Base-by-base conservation (phyloP, 1,140 invertebrate genomes). In the Drepana arcuata region DNA sequence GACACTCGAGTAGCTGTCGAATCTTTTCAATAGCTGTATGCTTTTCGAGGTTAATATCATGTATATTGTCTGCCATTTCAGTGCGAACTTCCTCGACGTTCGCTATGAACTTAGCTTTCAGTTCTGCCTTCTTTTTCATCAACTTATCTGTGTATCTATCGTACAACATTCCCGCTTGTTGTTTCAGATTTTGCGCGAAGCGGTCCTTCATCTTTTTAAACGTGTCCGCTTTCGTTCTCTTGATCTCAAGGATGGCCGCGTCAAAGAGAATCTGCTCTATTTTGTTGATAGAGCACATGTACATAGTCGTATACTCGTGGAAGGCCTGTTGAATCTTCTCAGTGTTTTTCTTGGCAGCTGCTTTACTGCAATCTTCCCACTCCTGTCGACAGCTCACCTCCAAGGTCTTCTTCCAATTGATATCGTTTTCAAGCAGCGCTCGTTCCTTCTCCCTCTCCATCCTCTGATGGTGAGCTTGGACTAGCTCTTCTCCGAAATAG, bases 41-140 rank as follows among this genome's bases (percentile, higher is more conserved):
- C 43, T 81, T 81, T 34, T 81, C 77, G 2, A 70, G 30, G 28
- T 69, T 71, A 14, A 75, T 62, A 30, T 75, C 68, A 32, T 79
- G 74, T 13, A 74, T 33, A 40, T 58, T 37, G 33, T 57, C 44
- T 6, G 43, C 56, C 28, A 58, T 45, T 6, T 31, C 26, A 6
- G 41, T 66, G 13, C 48, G 41, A 3, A 38, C n/a, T 33, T 41
- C 33, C 29, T 73, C 59, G 2, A 75, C 13, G 1, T 57, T 43
- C 10, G 39, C 7, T 24, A 72, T 53, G 37, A 78, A 78, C 7
- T 59, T 25, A 7, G 37, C 30, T 59, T 72, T 73, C 3, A 59
- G 39, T 36, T 21, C 57, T 10, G 16, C 35, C 27, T 74, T 70
- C 41, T 71, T 52, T 34, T 50, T 49, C 3, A 39, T 23, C 2